Evolutionary conservation across 2,113 vertebrate species (phyloP), one percentile per base, ranked within the genome.

Genomic region (Girardinichthys multiradiatus): DNA sequence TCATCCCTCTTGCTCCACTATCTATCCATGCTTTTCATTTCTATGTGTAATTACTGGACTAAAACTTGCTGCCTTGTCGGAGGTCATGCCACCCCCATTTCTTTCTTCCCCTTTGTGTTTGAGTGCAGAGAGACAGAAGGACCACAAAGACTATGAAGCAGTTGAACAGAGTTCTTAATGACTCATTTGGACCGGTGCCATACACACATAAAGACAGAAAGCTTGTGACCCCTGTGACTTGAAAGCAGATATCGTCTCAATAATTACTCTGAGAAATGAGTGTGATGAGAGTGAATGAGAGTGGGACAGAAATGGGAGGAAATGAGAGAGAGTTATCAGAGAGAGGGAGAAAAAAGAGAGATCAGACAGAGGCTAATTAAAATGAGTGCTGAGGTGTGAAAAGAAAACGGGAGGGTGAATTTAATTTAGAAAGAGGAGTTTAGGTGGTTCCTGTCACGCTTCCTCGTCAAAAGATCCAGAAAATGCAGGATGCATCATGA

Each of bases 301-400:
- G 74, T 1, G 88, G 24, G 76, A 77, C 59, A 21, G 64, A 72
- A 83, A 72, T 30, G 70, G 65, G 72, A 77, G 73, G 72, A 82
- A 86, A 79, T 9, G 37, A 70, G 72, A 48, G 77, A 72, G 77
- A 82, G 69, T 78, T 79, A 86, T 85, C 80, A 77, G 72, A 72
- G 69, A 86, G 68, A 45, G 74, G 74, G 75, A 24, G 37, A 42
- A 26, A 78, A 67, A 79, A 83, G 62, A 76, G 69, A 79, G 61
- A 88, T 91, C 84, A 87, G 85, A 85, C 68, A 74, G 78, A 45
- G 68, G 80, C 78, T 91, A 87, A 92, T 92, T 92, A 87, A 89
- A 91, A 90, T 72, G 84, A 90, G 86, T 80, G 77, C 67, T 79
- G 83, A 88, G 81, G 83, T 88, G 84, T 90, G 88, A 91, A 83